Conservation (phyloP, 2,113 vertebrate species). For the Daubentonia madagascariensis region DNA sequence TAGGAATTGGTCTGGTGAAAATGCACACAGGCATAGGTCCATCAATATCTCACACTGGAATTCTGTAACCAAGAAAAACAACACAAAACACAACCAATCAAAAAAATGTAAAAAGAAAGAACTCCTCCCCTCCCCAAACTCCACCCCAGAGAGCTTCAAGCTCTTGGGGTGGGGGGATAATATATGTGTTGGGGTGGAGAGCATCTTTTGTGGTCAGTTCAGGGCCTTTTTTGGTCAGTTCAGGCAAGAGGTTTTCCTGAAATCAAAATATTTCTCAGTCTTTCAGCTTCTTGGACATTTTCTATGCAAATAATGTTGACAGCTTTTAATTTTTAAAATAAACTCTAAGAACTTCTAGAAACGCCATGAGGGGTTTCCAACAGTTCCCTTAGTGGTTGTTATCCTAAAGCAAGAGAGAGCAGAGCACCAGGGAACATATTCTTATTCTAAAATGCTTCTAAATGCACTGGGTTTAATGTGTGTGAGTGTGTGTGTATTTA, state of each 20-base stretch:
- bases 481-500: neutral
- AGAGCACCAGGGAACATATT: neutral
- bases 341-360: conserved; percentile 22
- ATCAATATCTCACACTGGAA: neutral
- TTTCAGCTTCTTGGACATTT: neutral
- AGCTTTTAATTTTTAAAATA: conserved; percentile 27
- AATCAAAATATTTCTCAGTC: neutral
- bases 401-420: neutral
- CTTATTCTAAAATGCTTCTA: neutral
- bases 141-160: neutral
- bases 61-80: neutral
- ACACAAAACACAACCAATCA: neutral
- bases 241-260: neutral
- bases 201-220: too few species aligned
- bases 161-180: too few species aligned
- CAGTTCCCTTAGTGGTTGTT: neutral
- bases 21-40: neutral
- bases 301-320: neutral
- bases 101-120: neutral
- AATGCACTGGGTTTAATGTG: neutral
- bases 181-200: too few species aligned
- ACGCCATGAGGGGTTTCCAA: conserved; percentile 32
- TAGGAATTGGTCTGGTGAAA: neutral
- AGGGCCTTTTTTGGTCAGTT: neutral
- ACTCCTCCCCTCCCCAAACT: neutral